Percentiles rank a stretch among this genome's conserved stretches.
These are phyloP conservation scores for Eidolon dupreanum DNA, from an alignment of 2,797 vertebrate species.

Conservation along the genomic window DNA sequence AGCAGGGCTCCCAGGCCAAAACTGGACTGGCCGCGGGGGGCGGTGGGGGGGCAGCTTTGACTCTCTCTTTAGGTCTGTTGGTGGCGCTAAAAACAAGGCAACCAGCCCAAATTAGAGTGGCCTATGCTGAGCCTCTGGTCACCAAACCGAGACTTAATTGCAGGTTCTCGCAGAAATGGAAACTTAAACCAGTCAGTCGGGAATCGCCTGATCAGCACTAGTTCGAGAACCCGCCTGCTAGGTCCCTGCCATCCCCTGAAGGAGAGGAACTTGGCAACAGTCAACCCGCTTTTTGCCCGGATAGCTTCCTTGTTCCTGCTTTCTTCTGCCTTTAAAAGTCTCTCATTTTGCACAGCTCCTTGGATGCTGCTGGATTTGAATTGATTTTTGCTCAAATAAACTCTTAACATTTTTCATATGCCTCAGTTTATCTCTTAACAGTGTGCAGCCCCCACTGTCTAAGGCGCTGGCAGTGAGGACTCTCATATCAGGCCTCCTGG, in stretches of 20 bases:
- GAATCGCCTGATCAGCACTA: not conserved
- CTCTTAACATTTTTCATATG: not conserved
- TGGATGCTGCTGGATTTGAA: not conserved
- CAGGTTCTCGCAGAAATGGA: not conserved
- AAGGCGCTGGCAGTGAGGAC: not conserved
- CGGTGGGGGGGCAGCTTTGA: not conserved
- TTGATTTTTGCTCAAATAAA: not conserved
- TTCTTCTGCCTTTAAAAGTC: not conserved
- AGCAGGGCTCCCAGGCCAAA: too few species aligned
- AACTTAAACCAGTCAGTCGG: not conserved
- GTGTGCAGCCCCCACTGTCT: not conserved
- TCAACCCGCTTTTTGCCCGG: fast-evolving
- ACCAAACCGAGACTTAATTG: not conserved
- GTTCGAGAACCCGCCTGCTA: not conserved
- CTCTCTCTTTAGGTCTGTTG: not conserved
- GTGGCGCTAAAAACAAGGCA: not conserved
- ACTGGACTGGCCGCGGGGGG: not conserved
- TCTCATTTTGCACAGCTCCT: not conserved
- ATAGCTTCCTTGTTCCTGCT: not conserved
- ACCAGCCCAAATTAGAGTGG: not conserved
- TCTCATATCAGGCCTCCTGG: not conserved
- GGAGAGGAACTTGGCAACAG: not conserved
- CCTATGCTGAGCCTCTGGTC: not conserved
- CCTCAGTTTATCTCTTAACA: not conserved
- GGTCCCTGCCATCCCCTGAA: not conserved